Percentiles rank a stretch among this genome's conserved stretches.
These are phyloP conservation scores for Eucidaris tribuloides DNA, from an alignment of 35 echinoderm and acorn worm genomes.

Conservation along the genomic window DNA sequence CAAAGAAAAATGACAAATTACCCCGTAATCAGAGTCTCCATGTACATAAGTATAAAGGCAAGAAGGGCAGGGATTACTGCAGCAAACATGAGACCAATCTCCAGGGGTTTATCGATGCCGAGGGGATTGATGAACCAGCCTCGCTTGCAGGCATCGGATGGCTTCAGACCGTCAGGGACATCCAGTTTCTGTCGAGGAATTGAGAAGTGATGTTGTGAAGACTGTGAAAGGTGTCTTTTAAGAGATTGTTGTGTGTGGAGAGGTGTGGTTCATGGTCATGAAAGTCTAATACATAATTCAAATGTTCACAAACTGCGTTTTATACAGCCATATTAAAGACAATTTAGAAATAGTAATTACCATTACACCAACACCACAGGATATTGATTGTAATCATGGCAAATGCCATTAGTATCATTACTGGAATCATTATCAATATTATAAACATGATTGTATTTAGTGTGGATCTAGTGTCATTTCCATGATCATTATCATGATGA, in stretches of 20 bases:
- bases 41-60: slow-evolving; percentile 90
- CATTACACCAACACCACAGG: too few species aligned
- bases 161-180: slow-evolving; percentile 80
- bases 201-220: too few species aligned
- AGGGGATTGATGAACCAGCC: slow-evolving; percentile 91
- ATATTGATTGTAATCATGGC: too few species aligned
- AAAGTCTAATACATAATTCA: neutral
- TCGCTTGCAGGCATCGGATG: slow-evolving; percentile 79
- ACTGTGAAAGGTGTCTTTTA: too few species aligned
- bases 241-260: too few species aligned
- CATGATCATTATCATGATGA: too few species aligned
- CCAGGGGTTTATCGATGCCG: slow-evolving; percentile 40
- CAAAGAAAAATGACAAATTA: slow-evolving; percentile 47
- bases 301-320: neutral
- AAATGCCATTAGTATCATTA: too few species aligned
- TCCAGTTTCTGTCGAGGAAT: slow-evolving; percentile 82
- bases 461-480: too few species aligned
- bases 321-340: neutral
- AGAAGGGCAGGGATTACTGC: slow-evolving; percentile 75
- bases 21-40: slow-evolving; percentile 94
- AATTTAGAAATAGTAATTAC: neutral
- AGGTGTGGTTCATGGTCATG: too few species aligned
- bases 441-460: too few species aligned
- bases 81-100: slow-evolving; percentile 58
- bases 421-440: too few species aligned